Conservation (phyloP, 1,140 invertebrate species). For the Archivesica marissinica region DNA sequence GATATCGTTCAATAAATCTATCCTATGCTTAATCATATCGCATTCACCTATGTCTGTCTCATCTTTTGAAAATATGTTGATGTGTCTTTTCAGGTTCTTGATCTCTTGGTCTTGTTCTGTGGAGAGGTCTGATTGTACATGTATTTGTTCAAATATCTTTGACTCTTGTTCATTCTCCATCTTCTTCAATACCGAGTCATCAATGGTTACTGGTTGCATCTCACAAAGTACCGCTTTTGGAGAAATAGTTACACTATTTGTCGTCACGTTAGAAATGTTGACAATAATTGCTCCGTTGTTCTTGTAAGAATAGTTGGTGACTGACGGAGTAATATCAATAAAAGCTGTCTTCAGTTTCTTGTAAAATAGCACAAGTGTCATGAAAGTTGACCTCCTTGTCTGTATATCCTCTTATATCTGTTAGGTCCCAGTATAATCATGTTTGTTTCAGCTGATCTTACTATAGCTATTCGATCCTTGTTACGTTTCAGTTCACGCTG, state of each 20-base stretch:
- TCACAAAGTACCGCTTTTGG: constrained; percentile 50
- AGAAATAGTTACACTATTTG: constrained; percentile 22
- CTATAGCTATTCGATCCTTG: constrained; percentile 28
- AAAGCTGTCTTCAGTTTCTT: constrained; percentile 32
- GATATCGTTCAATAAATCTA: constrained; percentile 48
- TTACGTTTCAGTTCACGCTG: constrained; percentile 22
- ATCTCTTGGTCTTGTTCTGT: constrained; percentile 3
- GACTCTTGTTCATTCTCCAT: background rate
- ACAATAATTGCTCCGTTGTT: constrained; percentile 7
- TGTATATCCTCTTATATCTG: constrained; percentile 31
- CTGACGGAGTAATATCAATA: constrained; percentile 24
- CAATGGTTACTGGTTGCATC: constrained; percentile 42
- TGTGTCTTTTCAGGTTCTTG: constrained; percentile 19
- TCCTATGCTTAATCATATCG: constrained; percentile 42
- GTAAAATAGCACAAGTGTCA: constrained; percentile 21
- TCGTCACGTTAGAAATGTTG: constrained; percentile 37
- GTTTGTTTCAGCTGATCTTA: constrained; percentile 13
- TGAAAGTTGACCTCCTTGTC: background rate
- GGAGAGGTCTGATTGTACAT: constrained; percentile 7
- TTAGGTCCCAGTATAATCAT: constrained; percentile 33
- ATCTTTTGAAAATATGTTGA: constrained; percentile 37
- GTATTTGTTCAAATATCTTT: constrained; percentile 3
- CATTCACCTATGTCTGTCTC: constrained; percentile 61
- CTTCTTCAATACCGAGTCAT: background rate
- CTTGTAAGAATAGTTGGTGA: background rate